Conservation (phyloP, 2,113 vertebrate species). For the Vicugna pacos region DNA sequence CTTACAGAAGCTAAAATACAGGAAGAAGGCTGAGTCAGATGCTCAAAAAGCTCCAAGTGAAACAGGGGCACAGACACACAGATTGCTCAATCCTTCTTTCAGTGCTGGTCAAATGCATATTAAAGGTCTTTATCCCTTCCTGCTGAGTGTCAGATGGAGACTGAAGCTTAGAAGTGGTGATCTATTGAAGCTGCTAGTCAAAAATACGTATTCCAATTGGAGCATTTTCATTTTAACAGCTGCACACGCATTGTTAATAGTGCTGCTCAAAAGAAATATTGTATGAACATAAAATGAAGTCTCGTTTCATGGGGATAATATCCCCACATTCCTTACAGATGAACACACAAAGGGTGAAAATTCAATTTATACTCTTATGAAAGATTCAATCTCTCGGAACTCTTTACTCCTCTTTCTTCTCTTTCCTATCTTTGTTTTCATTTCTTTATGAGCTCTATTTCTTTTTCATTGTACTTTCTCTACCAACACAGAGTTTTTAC, state of each 20-base stretch:
- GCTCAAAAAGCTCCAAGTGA: background rate
- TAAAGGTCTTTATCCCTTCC: background rate
- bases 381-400: background rate
- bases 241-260: background rate
- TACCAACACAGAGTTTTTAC: background rate
- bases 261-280: constrained; percentile 13
- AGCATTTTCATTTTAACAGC: constrained; percentile 39
- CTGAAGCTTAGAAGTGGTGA: constrained; percentile 23
- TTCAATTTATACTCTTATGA: constrained; percentile 27
- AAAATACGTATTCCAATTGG: background rate
- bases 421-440: constrained; percentile 32
- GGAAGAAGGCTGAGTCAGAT: background rate
- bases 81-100: background rate
- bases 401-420: background rate
- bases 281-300: background rate
- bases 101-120: background rate
- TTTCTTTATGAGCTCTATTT: constrained; percentile 56
- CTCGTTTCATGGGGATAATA: constrained; percentile 25
- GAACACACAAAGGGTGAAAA: background rate
- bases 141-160: background rate
- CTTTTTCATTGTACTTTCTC: constrained; percentile 21
- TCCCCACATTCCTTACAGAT: constrained; percentile 15
- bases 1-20: background rate
- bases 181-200: background rate
- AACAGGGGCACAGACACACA: background rate